Evolutionary conservation across 2,113 vertebrate species (phyloP), one percentile per base, ranked within the genome.

Genomic region (Sceloporus tristichus): DNA sequence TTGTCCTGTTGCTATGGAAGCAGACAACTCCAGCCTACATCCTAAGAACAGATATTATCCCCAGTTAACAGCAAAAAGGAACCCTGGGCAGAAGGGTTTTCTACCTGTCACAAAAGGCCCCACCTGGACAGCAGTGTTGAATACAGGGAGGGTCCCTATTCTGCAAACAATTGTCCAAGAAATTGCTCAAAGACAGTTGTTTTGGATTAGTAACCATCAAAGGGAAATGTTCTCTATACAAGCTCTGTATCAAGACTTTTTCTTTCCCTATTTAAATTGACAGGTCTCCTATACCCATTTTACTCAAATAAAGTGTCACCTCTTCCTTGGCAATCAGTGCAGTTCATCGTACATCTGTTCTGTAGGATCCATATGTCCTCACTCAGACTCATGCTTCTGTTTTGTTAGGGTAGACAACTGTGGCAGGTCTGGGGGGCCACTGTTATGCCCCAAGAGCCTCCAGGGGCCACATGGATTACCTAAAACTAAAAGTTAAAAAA

Each of bases 1-100:
- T 77, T 65, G 38, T 48, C 77, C 56, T 85, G 84, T 77, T 76
- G 74, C 84, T 75, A 27, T 75, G 81, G 87, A 83, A 38, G 40
- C 14, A 25, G 21, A 84, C 25, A 14, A 75, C 54, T 86, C 54
- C 6, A 16, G 75, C 80, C 3, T 80, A 65, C 75, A 77, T 29
- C n/a, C 77, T 87, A 78, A 77, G 66, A 90, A 87, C 82, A 4
- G 78, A 0, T 25, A 42, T 18, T 88, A 82, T 62, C 65, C 9
- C 86, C 70, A 91, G 81, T 79, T 62, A 83, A 34, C 7, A 38
- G 21, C 54, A 82, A 18, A 54, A 65, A 34, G 40, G 25, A 56
- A 19, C 14, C 25, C 16, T 7, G 73, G 40, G 42, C 48, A 11
- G 74, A 77, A 65, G 5, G 13, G 54, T 16, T 85, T 34, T 76